Conservation (phyloP, 1,140 invertebrate species). For the Meloidogyne floridensis region DNA sequence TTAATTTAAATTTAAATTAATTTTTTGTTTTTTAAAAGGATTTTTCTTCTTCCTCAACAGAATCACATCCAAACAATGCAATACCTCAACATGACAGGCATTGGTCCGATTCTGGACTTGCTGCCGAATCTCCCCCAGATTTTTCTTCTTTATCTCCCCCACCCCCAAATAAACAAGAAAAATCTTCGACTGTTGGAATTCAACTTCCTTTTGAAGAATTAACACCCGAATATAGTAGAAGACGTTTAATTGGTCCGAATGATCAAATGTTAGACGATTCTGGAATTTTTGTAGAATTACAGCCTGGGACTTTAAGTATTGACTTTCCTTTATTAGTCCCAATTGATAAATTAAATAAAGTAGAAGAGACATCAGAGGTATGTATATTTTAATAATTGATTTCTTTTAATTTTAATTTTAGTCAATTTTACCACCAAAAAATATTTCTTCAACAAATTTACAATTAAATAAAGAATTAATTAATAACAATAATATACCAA, state of each 20-base stretch:
- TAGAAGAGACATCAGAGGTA: neutral
- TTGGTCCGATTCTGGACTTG: conserved; percentile 21
- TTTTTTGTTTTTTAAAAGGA: neutral
- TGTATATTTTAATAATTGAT: too few species aligned
- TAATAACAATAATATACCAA: neutral
- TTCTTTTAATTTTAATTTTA: too few species aligned
- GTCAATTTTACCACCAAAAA: too few species aligned
- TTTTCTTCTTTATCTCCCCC: neutral
- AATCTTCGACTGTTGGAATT: neutral
- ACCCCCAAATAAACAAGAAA: neutral
- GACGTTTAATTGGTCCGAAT: neutral
- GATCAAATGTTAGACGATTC: conserved; percentile 26
- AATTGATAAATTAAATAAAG: conserved; percentile 15
- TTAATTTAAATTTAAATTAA: neutral
- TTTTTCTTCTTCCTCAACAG: neutral
- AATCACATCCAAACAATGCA: neutral
- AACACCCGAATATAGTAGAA: neutral
- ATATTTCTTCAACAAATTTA: neutral
- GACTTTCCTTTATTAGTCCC: conserved; percentile 28
- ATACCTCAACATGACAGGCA: neutral
- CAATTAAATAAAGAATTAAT: neutral
- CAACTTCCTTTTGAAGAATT: neutral
- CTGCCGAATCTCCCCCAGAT: neutral
- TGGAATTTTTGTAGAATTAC: conserved; percentile 28
- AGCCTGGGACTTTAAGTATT: conserved; percentile 7